Evolutionary conservation across 2,113 vertebrate species (phyloP).

Genomic region (Chionis minor): DNA sequence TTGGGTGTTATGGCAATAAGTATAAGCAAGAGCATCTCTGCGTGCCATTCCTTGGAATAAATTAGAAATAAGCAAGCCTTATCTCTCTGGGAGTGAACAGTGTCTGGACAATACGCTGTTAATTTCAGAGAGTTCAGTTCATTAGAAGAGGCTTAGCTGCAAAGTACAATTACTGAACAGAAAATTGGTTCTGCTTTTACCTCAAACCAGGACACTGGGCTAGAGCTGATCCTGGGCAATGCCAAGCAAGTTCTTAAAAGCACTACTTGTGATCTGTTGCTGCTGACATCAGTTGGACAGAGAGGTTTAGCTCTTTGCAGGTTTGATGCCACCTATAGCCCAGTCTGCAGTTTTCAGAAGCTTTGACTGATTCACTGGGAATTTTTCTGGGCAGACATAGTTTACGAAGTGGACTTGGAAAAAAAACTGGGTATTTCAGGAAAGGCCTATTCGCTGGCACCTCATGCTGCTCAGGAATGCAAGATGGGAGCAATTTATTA

Average conservation of each 20-base stretch:
- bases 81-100: too few species aligned
- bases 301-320: background rate
- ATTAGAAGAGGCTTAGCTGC: too few species aligned
- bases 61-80: too few species aligned
- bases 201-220: background rate
- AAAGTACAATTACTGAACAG: too few species aligned
- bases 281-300: background rate
- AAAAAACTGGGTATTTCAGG: background rate
- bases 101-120: too few species aligned
- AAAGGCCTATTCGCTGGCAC: fast-evolving
- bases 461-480: background rate
- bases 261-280: background rate
- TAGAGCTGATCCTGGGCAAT: background rate
- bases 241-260: background rate
- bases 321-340: background rate
- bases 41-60: too few species aligned
- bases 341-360: background rate
- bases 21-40: too few species aligned
- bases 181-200: too few species aligned
- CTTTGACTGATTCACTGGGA: background rate
- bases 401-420: background rate
- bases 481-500: background rate
- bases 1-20: too few species aligned
- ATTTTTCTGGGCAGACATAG: background rate
- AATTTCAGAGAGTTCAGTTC: too few species aligned